A percentile compares a stretch with the other conserved stretches of the same genome.
phyloP scores from a whole-genome alignment of 2,113 vertebrate species.

The Danio rerio region DNA sequence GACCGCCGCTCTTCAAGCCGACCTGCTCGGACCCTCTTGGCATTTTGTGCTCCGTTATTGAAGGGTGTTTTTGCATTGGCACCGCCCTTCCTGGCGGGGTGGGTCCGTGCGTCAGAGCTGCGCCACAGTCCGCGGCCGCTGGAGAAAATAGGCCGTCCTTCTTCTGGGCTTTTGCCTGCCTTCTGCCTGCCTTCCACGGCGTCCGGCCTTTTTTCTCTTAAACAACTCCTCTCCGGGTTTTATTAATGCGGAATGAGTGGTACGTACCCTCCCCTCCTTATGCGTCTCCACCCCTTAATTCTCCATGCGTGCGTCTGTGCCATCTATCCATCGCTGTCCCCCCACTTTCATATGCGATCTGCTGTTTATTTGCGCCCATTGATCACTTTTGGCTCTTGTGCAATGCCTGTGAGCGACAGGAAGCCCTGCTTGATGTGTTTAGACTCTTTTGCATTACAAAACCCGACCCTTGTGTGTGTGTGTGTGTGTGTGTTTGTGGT shows the following conservation, averaged over 20 bases:
- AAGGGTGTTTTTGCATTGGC: slow-evolving; percentile 74
- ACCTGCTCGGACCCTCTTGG: slow-evolving; percentile 51
- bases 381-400: slow-evolving; percentile 69
- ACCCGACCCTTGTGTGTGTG: too few relatives aligned
- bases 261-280: slow-evolving; percentile 87
- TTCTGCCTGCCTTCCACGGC: slow-evolving; percentile 76
- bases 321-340: slow-evolving; percentile 69
- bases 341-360: slow-evolving; percentile 25
- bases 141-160: slow-evolving; percentile 93
- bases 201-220: slow-evolving; percentile 89
- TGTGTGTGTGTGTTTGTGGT: too few relatives aligned
- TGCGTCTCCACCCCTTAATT: slow-evolving; percentile 78
- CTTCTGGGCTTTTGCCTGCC: slow-evolving; percentile 81
- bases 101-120: slow-evolving; percentile 90
- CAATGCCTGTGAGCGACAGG: slow-evolving; percentile 72
- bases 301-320: slow-evolving; percentile 32
- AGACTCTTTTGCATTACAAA: neutral
- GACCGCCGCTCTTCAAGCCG: slow-evolving; percentile 25
- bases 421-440: slow-evolving; percentile 72
- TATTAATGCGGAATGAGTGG: slow-evolving; percentile 99
- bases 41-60: slow-evolving; percentile 65
- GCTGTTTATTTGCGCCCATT: slow-evolving; percentile 62
- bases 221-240: slow-evolving; percentile 86
- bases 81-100: slow-evolving; percentile 83
- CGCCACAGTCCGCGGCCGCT: slow-evolving; percentile 90